phyloP scores from a whole-genome alignment of 1,140 invertebrate species.

The Ctenoplectra terminalis region DNA sequence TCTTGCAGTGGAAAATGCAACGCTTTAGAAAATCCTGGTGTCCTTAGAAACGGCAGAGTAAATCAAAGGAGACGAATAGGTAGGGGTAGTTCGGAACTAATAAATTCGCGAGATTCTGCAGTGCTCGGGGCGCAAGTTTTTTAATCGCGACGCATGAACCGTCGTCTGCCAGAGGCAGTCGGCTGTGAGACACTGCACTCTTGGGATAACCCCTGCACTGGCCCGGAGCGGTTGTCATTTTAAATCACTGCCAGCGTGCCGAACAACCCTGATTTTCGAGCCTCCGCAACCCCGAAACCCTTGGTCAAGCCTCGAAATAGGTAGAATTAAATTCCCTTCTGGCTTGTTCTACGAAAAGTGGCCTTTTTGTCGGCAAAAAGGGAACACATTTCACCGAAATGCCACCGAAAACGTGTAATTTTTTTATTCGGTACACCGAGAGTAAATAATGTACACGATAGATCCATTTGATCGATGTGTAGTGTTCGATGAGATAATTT shows the following conservation, averaged over 20 bases:
- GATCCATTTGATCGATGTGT: not conserved
- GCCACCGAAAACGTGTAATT: not conserved
- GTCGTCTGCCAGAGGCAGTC: constrained; percentile 53
- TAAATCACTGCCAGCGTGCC: constrained; percentile 75
- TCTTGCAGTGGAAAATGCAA: too few relatives aligned
- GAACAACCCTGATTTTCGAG: constrained; percentile 32
- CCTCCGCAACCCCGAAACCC: not conserved
- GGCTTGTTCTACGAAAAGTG: constrained; percentile 15
- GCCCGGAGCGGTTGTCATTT: constrained; percentile 75
- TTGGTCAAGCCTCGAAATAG: constrained; percentile 48
- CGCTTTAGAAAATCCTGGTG: too few relatives aligned
- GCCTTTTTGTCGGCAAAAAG: not conserved
- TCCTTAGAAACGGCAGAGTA: too few relatives aligned
- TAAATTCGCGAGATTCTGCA: constrained; percentile 76
- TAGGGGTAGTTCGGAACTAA: constrained; percentile 60
- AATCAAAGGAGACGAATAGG: constrained; percentile 13
- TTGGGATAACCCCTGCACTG: constrained; percentile 70
- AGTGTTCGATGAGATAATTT: not conserved
- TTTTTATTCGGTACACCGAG: not conserved
- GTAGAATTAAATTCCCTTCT: constrained; percentile 66
- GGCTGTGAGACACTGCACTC: constrained; percentile 77
- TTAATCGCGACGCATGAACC: too few relatives aligned
- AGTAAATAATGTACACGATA: not conserved
- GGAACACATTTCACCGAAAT: constrained; percentile 9
- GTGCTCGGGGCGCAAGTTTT: constrained; percentile 73